Percentiles rank a stretch among this genome's conserved stretches.
phyloP scores from a whole-genome alignment of 2,113 vertebrate genomes.

The Mormyrus lacerda region DNA sequence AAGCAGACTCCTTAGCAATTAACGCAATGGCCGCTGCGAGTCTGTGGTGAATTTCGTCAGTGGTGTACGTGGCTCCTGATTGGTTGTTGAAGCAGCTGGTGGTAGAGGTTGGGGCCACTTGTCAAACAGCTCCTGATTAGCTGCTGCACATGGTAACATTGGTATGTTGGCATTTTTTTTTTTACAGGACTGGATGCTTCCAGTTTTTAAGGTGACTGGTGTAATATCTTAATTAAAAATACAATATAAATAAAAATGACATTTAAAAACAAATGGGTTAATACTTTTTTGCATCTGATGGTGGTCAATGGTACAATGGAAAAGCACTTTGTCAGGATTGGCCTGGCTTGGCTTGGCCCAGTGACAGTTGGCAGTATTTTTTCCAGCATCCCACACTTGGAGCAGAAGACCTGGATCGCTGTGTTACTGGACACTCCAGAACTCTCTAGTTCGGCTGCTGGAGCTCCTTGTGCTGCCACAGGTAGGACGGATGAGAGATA shows the following conservation, averaged over 20 bases:
- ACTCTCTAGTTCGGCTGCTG: constrained; percentile 53
- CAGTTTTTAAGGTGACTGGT: constrained; percentile 72
- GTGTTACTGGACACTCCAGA: constrained; percentile 69
- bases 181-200: constrained; percentile 48
- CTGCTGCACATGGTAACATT: constrained; percentile 25
- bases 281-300: constrained; percentile 46
- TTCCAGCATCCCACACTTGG: constrained; percentile 69
- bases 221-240: constrained; percentile 68
- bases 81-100: constrained; percentile 67
- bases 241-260: constrained; percentile 60
- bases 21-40: neutral
- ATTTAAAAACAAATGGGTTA: constrained; percentile 42
- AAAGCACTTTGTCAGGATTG: constrained; percentile 21
- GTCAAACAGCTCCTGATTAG: neutral
- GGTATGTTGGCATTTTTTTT: constrained; percentile 49
- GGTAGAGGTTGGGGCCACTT: constrained; percentile 49
- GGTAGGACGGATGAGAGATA: constrained; percentile 54
- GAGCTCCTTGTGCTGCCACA: constrained; percentile 48
- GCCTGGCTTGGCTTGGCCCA: neutral
- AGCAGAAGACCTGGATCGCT: constrained; percentile 81
- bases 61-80: constrained; percentile 44
- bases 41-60: neutral
- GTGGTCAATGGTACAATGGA: constrained; percentile 16
- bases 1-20: constrained; percentile 40
- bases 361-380: neutral